Percentiles rank a stretch among this genome's conserved stretches.
Conservation (phyloP, 1,140 invertebrate species). For the Caerostris darwini region DNA sequence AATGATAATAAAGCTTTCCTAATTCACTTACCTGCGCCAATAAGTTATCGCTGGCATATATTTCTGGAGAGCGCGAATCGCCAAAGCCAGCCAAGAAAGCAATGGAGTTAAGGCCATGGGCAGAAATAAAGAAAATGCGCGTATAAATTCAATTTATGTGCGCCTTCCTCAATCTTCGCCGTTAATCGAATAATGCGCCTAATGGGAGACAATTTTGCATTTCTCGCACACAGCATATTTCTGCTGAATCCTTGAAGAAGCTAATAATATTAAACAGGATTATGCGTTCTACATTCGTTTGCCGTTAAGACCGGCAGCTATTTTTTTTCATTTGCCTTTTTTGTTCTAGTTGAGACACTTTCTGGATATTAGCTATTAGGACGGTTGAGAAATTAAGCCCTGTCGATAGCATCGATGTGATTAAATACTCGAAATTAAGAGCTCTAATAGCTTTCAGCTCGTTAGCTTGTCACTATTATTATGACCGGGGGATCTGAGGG, state of each 20-base stretch:
- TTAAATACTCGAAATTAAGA: conserved; percentile 42
- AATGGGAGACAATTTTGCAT: conserved; percentile 59
- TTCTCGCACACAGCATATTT: conserved; percentile 36
- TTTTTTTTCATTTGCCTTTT: neutral
- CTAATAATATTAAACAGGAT: conserved; percentile 61
- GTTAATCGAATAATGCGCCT: conserved; percentile 59
- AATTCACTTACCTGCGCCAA: neutral
- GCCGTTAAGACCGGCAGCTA: neutral
- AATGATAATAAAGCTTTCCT: conserved; percentile 12
- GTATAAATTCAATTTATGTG: conserved; percentile 61
- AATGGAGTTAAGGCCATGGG: neutral
- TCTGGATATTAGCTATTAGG: neutral
- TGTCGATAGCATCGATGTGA: conserved; percentile 13
- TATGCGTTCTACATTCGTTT: neutral
- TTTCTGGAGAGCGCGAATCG: neutral
- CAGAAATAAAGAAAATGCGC: neutral
- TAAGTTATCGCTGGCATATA: neutral
- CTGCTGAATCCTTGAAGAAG: conserved; percentile 49
- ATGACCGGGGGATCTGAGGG: neutral
- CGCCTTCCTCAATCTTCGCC: neutral
- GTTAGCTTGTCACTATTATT: neutral
- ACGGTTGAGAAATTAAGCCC: conserved; percentile 2
- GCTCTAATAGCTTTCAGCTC: conserved; percentile 44
- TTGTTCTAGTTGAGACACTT: neutral
- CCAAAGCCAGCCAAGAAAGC: neutral